A percentile compares a stretch with the other conserved stretches of the same genome.
Evolutionary conservation across 2,113 vertebrate species (phyloP).

Genomic region (Xenopus borealis): DNA sequence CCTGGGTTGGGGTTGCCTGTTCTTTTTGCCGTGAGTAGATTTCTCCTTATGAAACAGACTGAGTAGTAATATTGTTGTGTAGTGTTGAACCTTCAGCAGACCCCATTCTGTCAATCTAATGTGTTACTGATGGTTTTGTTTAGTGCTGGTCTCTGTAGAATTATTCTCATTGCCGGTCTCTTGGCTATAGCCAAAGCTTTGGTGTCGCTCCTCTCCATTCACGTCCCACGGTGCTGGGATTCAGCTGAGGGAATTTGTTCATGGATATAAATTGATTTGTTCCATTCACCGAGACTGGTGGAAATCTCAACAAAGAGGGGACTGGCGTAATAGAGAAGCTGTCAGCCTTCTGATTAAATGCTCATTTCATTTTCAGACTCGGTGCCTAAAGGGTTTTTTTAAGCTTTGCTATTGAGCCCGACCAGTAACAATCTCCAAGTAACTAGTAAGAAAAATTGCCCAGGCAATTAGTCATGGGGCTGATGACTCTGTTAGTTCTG

Average conservation of each 20-base stretch:
- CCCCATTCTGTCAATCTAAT: not conserved
- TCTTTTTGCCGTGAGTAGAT: no score
- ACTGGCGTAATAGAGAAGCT: slow-evolving; percentile 65
- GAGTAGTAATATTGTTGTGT: no score
- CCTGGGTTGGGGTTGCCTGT: no score
- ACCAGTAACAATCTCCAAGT: slow-evolving; percentile 57
- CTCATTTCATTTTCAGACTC: slow-evolving; percentile 66
- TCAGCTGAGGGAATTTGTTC: slow-evolving; percentile 62
- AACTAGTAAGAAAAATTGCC: slow-evolving; percentile 54
- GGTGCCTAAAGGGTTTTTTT: slow-evolving; percentile 49
- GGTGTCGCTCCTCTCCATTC: slow-evolving; percentile 59
- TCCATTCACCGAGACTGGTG: slow-evolving; percentile 59
- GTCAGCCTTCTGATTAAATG: slow-evolving; percentile 68
- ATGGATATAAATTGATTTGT: slow-evolving; percentile 80
- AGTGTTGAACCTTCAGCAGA: not conserved
- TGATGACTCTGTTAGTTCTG: slow-evolving; percentile 61
- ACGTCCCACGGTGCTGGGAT: slow-evolving; percentile 62
- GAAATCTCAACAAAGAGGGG: slow-evolving; percentile 59
- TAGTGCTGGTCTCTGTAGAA: no score
- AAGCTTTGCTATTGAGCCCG: slow-evolving; percentile 59
- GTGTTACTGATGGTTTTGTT: not conserved
- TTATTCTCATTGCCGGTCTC: not conserved
- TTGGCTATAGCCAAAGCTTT: slow-evolving; percentile 47
- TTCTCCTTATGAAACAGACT: no score
- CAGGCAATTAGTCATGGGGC: slow-evolving; percentile 62